Evolutionary conservation across 2,797 vertebrate species (phyloP), one percentile per base, ranked within the genome.

Genomic region (Tolypeutes matacus): DNA sequence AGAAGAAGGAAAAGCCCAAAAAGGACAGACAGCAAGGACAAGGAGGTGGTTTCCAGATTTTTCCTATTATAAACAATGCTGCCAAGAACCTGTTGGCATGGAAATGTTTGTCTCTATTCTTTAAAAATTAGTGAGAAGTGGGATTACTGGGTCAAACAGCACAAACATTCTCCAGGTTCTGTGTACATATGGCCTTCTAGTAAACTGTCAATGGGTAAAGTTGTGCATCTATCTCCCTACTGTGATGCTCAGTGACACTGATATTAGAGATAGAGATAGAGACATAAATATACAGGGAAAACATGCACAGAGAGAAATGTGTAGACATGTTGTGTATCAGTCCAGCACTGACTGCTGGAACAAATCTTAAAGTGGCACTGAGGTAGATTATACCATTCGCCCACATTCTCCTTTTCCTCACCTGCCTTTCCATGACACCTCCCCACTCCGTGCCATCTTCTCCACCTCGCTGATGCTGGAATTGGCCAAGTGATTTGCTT

Each of bases 281-380:
- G 14, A 12, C 27, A 60, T 12, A 46, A 42, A 21, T 18, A 34
- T 31, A 27, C 18, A 86, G 18, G 78, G 29, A 31, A 34, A 31
- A 31, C 13, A 3, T 13, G 56, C 8, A 62, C 8, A 34, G 15
- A n/a, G n/a, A 31, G 29, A 18, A 31, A 23, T 5, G 1, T 46
- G 39, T 14, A 10, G 70, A 25, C 14, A 0, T 7, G 18, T 4
- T 9, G 0, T 7, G 1, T 1, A 5, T 15, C 11, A 6, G 20
- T 7, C n/a, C 10, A 4, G 29, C 2, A 0, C 11, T 3, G 58
- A 20, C 0, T 17, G 77, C 11, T 11, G 9, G 6, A 2, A 36
- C 3, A 58, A 12, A 25, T 62, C 1, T 46, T 75, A 2, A 49
- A 56, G 11, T 0, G 2, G 11, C 14, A 49, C 51, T 51, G 51